phyloP scores from a whole-genome alignment of 2,113 vertebrate species.

The Pitta sordida region DNA sequence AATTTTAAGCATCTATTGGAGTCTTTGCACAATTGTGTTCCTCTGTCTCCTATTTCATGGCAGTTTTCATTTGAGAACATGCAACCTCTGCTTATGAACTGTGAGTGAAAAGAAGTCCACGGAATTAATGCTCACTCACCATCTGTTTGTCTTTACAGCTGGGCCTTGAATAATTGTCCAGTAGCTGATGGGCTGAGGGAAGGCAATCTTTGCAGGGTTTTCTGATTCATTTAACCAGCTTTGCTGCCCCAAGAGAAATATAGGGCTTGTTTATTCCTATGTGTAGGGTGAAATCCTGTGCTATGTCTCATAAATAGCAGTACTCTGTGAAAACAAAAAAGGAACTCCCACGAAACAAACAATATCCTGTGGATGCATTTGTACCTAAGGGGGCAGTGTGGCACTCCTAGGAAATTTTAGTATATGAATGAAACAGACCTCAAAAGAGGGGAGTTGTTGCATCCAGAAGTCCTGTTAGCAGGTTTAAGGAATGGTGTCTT shows the following conservation, averaged over 20 bases:
- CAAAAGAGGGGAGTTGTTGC: neutral
- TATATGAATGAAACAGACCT: neutral
- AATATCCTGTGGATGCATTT: neutral
- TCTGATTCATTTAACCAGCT: conserved; percentile 73
- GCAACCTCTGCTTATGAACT: conserved; percentile 33
- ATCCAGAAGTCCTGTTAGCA: neutral
- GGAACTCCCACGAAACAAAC: neutral
- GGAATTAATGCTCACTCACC: conserved; percentile 56
- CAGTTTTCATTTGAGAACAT: conserved; percentile 49
- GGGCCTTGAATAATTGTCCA: conserved; percentile 75
- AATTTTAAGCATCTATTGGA: neutral
- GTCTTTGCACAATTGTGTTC: neutral
- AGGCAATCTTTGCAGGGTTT: conserved; percentile 66
- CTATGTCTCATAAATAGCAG: conserved; percentile 46
- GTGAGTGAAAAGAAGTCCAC: conserved; percentile 47
- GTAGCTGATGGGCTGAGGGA: conserved; percentile 68
- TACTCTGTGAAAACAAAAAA: neutral
- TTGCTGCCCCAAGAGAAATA: conserved; percentile 55
- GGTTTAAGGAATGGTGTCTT: neutral
- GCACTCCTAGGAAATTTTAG: neutral
- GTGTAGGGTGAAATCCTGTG: neutral
- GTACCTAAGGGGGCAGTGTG: conserved; percentile 37
- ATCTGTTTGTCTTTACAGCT: conserved; percentile 77
- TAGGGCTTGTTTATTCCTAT: conserved; percentile 61
- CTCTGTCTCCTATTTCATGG: conserved; percentile 22